phyloP scores from a whole-genome alignment of 1,140 invertebrate species.

The Drosophila erecta region DNA sequence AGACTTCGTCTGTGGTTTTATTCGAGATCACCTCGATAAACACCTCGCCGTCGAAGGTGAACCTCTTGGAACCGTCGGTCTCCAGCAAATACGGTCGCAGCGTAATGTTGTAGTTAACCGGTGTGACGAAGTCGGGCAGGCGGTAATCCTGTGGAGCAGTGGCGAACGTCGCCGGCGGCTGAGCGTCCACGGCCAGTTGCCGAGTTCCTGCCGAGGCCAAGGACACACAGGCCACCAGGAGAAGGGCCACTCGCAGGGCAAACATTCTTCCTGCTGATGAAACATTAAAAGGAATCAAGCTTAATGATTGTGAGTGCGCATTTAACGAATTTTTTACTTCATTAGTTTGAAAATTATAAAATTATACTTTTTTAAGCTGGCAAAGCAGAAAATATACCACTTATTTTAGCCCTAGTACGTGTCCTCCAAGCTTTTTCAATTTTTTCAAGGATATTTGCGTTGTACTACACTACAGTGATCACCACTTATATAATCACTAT shows the following conservation, averaged over 20 bases:
- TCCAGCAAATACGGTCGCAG: slow-evolving; percentile 87
- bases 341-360: too few species aligned
- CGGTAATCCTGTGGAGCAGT: slow-evolving; percentile 52
- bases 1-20: slow-evolving; percentile 83
- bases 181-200: slow-evolving; percentile 15
- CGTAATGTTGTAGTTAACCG: slow-evolving; percentile 88
- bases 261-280: slow-evolving; percentile 39
- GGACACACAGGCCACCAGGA: slow-evolving; percentile 53
- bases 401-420: neutral
- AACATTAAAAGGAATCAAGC: too few species aligned
- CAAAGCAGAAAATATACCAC: too few species aligned
- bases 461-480: slow-evolving; percentile 1
- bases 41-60: slow-evolving; percentile 88
- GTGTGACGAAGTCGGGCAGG: slow-evolving; percentile 73
- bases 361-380: too few species aligned
- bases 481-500: slow-evolving; percentile 15
- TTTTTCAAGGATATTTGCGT: neutral
- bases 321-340: too few species aligned
- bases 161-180: slow-evolving; percentile 35
- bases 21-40: slow-evolving; percentile 85
- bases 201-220: slow-evolving; percentile 30
- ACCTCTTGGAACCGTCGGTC: slow-evolving; percentile 85
- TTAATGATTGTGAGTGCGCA: too few species aligned
- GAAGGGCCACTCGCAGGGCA: slow-evolving; percentile 46
- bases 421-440: neutral